Base-by-base conservation (phyloP, 1,140 invertebrate genomes). In the Cardiocondyla obscurior region DNA sequence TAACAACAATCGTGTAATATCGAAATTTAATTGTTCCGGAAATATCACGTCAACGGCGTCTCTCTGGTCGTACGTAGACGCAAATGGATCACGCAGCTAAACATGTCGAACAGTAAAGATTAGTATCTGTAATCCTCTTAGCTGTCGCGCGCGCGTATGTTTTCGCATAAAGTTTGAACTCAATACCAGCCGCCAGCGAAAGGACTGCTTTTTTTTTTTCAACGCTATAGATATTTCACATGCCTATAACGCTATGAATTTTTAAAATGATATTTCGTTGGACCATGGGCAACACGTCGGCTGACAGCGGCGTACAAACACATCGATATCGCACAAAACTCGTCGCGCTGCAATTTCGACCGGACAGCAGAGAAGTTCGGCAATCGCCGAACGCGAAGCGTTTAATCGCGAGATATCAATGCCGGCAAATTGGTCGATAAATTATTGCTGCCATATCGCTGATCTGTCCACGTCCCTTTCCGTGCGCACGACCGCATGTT, bases 401-500 rank as follows among this genome's bases (percentile, higher is more conserved):
- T 86, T 86, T 83, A 86, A 87, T 86, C 81, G 64, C 19, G 81
- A 55, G 77, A 74, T 72, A 85, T 53, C 85, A 84, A 67, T 83
- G 57, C 69, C 42, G 19, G 22, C 44, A 76, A 81, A 77, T 81
- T 86, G 53, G 25, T 53, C 77, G 85, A 79, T 86, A 86, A 81
- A 87, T 88, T 88, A 81, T 88, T 62, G 85, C 73, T 74, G 49
- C 42, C 19, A 60, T 86, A 51, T 62, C 49, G 74, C 22, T 42
- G 62, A 76, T 76, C 57, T 62, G 39, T n/a, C 12, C 30, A n/a
- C 12, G 58, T 49, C 55, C 28, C 72, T 60, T 74, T 64, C 57
- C 39, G 14, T 28, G 19, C 44, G 62, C n/a, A 46, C 49, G 42
- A 53, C 62, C 62, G 25, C 62, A 42, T 0, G 5, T 36, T 79